Percentiles rank a stretch among this genome's conserved stretches.
These are phyloP conservation scores for Oophaga pumilio DNA, from an alignment of 2,113 vertebrate species.

Conservation along the genomic window DNA sequence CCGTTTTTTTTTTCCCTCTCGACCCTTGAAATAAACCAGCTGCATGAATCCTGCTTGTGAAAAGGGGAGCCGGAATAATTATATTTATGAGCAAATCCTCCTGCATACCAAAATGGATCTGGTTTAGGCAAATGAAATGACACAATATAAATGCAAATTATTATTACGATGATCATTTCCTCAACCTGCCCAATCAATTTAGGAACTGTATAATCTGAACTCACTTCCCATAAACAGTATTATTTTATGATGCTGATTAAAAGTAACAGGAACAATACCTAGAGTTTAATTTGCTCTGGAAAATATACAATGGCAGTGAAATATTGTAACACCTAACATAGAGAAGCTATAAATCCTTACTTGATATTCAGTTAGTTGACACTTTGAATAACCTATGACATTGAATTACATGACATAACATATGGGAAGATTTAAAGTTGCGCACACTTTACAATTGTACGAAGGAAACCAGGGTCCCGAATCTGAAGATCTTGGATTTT, in stretches of 20 bases:
- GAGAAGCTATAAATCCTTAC: conserved; percentile 12
- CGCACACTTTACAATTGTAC: background rate
- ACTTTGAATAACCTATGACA: background rate
- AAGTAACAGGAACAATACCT: conserved; percentile 57
- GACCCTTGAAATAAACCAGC: conserved; percentile 48
- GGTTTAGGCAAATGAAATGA: conserved; percentile 59
- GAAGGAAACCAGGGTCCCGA: background rate
- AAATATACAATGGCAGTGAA: conserved; percentile 12
- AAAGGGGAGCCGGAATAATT: conserved; percentile 53
- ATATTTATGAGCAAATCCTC: conserved; percentile 57
- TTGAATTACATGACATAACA: background rate
- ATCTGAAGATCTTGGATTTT: background rate
- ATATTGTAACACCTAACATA: conserved; percentile 24
- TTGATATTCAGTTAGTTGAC: conserved; percentile 7
- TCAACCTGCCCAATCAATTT: conserved; percentile 60
- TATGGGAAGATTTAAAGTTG: background rate
- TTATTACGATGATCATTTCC: conserved; percentile 57
- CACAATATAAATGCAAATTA: conserved; percentile 60
- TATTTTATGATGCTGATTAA: conserved; percentile 58
- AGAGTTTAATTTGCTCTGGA: conserved; percentile 34
- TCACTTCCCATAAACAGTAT: conserved; percentile 56
- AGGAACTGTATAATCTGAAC: conserved; percentile 54
- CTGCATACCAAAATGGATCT: conserved; percentile 58
- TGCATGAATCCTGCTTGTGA: conserved; percentile 45
- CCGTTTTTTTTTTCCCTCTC: conserved; percentile 32